Base-by-base conservation (phyloP, 2,888 invertebrate species). In the Anoncus sp. region DNA sequence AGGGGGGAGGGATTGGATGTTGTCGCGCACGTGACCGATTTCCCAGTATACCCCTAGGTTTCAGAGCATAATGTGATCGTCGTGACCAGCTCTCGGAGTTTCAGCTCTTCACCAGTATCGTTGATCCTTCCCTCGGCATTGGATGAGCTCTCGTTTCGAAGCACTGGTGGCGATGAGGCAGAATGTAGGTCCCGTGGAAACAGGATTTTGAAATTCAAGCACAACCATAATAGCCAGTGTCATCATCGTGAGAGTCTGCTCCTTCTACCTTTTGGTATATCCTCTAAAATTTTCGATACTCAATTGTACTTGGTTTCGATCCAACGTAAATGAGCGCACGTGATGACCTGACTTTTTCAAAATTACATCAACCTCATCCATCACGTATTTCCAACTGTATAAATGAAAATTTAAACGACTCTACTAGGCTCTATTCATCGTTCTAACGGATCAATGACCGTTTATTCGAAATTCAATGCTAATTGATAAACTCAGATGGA, bases 171-270 rank as follows among this genome's bases (percentile, higher is more conserved):
- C n/a, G n/a, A n/a, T n/a, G n/a, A n/a, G 62, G 43, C 47, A 55
- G 18, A 27, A 71, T 66, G 38, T 27, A 38, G 7, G 45, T 53
- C 53, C 22, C 66, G 53, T 10, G 53, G 84, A 84, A 83, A 83
- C 84, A 77, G 81, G 81, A 84, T 83, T 85, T 83, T 31, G 85
- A 85, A 86, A 86, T 85, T 85, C 81, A 82, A 86, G 85, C 81
- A 75, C 76, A 55, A 74, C 85, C 60, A 77, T 85, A 83, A 86
- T 86, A 84, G 82, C 75, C 79, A 82, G 81, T 83, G 84, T 66
- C 66, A 27, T 40, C 60, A 47, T 65, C 55, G 31, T n/a, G n/a
- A 18, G 51, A 6, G 12, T 27, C 10, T 31, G 22, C 40, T 22
- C 12, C n/a, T 24, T 35, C 18, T 45, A 10, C n/a, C 43, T 27